phyloP scores from a whole-genome alignment of 2,113 vertebrate genomes.

The Galbula dea region DNA sequence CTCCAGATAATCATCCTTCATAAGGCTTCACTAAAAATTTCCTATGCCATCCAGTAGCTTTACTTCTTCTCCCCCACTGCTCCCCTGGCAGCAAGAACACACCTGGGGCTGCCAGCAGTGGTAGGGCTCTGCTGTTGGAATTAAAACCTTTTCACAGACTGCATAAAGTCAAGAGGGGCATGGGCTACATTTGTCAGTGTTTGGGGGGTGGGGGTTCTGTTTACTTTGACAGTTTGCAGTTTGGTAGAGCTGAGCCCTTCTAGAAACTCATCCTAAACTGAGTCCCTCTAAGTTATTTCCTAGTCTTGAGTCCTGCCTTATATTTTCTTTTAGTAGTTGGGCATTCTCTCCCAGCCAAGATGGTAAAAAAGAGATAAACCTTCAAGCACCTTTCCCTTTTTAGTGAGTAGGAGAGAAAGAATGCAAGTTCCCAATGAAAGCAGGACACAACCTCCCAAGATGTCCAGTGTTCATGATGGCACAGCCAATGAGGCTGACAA shows the following conservation, averaged over 20 bases:
- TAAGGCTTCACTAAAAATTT: neutral
- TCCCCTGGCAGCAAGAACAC: neutral
- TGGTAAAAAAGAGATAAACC: neutral
- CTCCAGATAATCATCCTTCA: neutral
- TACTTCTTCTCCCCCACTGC: neutral
- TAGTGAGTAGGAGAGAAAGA: neutral
- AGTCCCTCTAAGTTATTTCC: neutral
- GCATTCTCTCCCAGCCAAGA: neutral
- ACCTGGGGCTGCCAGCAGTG: neutral
- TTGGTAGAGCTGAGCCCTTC: neutral
- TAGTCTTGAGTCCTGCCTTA: neutral
- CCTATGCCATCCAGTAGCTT: neutral
- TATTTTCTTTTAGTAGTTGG: neutral
- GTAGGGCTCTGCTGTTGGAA: neutral
- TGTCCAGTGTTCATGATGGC: rapidly evolving
- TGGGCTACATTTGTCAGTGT: neutral
- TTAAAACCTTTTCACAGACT: neutral
- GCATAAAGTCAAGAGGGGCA: neutral
- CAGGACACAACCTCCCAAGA: neutral
- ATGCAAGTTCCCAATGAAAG: rapidly evolving
- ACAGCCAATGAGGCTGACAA: neutral
- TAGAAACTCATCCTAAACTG: neutral
- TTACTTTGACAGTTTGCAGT: neutral
- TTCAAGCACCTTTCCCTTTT: neutral
- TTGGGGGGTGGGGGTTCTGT: no score